Evolutionary conservation across 2,888 invertebrate genomes (phyloP), one percentile per base, ranked within the genome.

Genomic region (Troides oblongomaculatus): DNA sequence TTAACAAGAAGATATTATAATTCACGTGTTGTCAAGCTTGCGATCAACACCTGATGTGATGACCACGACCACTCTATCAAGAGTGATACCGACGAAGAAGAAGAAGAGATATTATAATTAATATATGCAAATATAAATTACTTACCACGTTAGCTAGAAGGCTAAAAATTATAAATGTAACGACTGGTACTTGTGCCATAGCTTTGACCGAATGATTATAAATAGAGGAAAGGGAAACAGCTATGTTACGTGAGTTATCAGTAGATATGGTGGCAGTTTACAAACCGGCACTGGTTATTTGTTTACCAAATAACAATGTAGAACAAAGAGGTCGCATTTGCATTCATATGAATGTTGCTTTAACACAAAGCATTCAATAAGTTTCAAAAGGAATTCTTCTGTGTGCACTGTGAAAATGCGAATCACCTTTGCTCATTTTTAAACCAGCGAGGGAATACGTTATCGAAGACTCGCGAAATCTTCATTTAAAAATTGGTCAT

Each of bases 291-390:
- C 21, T 30, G 30, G 62, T 17, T 43, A 14, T 23, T n/a, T 68
- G 68, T 68, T 68, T 68, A 64, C 59, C 63, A 68, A 68, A 68
- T 62, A 68, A 21, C 12, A 64, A 36, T 21, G 12, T 68, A 0
- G 46, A 68, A 68, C 63, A 59, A 68, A 46, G 63, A 63, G 59
- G 30, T n/a, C n/a, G 62, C 57, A 18, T 56, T 25, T 30, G 30
- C 18, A 6, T 62, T 61, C n/a, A 58, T 21, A 23, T 46, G 46
- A 46, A 46, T 46, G 46, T 46, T 46, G 14, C 21, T 56, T 56
- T 21, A 56, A 56, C n/a, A 21, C 56, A 56, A 56, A 56, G 56
- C n/a, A 56, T 21, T 56, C 56, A 21, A 14, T 56, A 56, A 56
- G 21, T n/a, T 4, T 56, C 7, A 14, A 21, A 21, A 21, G 56